Evolutionary conservation across 2,888 invertebrate genomes (phyloP).

Genomic region (Drosophila yooni): DNA sequence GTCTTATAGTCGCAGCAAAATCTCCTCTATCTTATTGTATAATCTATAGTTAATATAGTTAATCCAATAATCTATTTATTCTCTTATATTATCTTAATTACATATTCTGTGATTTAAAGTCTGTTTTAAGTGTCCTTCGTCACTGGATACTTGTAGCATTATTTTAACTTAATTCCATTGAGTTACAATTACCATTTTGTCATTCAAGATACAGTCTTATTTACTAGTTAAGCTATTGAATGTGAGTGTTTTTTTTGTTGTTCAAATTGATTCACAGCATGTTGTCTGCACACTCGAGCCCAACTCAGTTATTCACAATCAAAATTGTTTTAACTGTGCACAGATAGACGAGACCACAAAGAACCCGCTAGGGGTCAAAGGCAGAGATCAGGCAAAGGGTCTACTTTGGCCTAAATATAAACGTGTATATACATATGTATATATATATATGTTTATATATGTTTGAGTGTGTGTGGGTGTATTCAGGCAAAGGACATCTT

Average conservation of each 20-base stretch:
- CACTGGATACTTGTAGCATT: neutral
- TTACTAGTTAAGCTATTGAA: neutral
- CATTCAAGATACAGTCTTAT: neutral
- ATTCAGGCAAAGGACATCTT: slow-evolving; percentile 45
- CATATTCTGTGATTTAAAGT: neutral
- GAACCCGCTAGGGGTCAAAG: slow-evolving; percentile 18
- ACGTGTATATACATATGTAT: neutral
- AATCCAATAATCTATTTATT: neutral
- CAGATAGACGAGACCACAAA: slow-evolving; percentile 24
- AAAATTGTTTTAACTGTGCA: slow-evolving; percentile 63
- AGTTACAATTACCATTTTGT: neutral
- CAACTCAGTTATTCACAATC: slow-evolving; percentile 40
- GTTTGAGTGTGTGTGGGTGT: neutral
- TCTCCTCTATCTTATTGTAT: neutral
- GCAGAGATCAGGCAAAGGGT: slow-evolving; percentile 13
- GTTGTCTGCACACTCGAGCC: slow-evolving; percentile 11
- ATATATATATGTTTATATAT: neutral
- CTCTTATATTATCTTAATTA: neutral
- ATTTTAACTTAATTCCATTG: neutral
- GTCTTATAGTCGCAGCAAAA: neutral
- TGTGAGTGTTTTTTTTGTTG: slow-evolving; percentile 2
- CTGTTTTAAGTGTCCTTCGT: neutral
- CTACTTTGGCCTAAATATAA: slow-evolving; percentile 24
- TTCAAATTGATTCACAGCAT: slow-evolving; percentile 40
- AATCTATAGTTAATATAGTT: neutral